Conservation (phyloP, 2,888 invertebrate genomes). For the Octonoba sinensis region DNA sequence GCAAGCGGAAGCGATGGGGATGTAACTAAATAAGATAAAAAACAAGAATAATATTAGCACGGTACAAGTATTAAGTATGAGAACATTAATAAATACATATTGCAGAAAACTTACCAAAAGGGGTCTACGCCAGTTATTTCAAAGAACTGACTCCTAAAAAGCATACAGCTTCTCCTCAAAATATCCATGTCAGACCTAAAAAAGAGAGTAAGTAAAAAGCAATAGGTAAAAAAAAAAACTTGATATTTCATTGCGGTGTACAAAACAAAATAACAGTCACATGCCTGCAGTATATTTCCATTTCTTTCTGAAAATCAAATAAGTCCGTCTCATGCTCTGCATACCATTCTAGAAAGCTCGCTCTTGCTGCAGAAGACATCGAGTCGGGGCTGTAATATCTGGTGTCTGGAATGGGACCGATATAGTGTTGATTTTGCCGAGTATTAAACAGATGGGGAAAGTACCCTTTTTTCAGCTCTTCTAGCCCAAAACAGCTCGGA, state of each 20-base stretch:
- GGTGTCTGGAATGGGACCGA: constrained; percentile 1
- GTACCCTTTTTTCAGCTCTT: constrained; percentile 35
- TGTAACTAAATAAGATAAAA: constrained; percentile 6
- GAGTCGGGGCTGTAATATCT: constrained; percentile 8
- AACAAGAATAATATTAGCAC: not conserved
- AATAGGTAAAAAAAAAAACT: too few species aligned
- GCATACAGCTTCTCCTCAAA: not conserved
- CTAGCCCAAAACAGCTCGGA: constrained; percentile 14
- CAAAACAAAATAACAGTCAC: too few species aligned
- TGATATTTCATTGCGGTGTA: too few species aligned
- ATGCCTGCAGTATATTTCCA: too few species aligned
- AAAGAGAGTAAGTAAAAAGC: too few species aligned
- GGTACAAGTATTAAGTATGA: too few species aligned
- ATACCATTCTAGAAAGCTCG: constrained; percentile 5
- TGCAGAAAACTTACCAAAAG: too few species aligned
- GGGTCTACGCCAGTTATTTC: not conserved
- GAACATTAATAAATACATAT: too few species aligned
- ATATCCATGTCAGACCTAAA: constrained; percentile 6
- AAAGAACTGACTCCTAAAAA: not conserved
- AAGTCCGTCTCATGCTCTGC: not conserved
- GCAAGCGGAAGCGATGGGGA: constrained; percentile 10
- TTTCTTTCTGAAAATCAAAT: too few species aligned
- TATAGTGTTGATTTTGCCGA: constrained; percentile 17
- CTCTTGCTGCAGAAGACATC: not conserved
- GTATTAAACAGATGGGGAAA: constrained; percentile 44